Percentiles rank a stretch among this genome's conserved stretches.
Evolutionary conservation across 2,113 vertebrate species (phyloP).

Genomic region (Vidua chalybeata): DNA sequence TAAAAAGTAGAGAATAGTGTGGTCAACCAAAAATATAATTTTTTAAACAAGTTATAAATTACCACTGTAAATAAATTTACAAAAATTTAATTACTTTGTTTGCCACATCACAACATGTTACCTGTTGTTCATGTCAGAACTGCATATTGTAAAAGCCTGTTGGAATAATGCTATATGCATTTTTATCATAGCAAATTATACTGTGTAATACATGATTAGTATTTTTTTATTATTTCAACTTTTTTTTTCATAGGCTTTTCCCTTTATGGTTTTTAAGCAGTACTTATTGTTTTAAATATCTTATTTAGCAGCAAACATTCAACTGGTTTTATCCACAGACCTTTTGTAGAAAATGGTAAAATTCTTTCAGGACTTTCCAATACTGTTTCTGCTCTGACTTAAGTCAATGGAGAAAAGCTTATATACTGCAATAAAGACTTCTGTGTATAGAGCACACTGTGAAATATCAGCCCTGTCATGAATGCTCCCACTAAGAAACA

Average conservation of each 20-base stretch:
- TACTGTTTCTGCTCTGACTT: background rate
- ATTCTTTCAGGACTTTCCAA: background rate
- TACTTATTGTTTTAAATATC: background rate
- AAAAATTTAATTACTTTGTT: background rate
- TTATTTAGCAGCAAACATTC: background rate
- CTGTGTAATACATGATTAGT: background rate
- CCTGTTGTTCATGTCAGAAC: background rate
- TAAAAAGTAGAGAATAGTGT: background rate
- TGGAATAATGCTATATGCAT: background rate
- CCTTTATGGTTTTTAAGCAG: background rate
- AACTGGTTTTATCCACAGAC: background rate
- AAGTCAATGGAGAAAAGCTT: background rate
- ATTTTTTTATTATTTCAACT: background rate
- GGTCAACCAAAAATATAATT: background rate
- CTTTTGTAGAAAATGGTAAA: background rate
- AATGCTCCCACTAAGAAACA: background rate
- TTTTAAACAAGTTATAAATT: background rate
- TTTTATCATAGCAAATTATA: background rate
- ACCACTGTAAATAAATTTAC: background rate
- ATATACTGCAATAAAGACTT: background rate
- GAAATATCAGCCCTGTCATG: background rate
- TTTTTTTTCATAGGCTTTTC: background rate
- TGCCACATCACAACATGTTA: background rate
- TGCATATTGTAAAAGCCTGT: background rate
- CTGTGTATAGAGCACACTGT: background rate